phyloP scores from a whole-genome alignment of 2,113 vertebrate genomes.

The Lethenteron reissneri region DNA sequence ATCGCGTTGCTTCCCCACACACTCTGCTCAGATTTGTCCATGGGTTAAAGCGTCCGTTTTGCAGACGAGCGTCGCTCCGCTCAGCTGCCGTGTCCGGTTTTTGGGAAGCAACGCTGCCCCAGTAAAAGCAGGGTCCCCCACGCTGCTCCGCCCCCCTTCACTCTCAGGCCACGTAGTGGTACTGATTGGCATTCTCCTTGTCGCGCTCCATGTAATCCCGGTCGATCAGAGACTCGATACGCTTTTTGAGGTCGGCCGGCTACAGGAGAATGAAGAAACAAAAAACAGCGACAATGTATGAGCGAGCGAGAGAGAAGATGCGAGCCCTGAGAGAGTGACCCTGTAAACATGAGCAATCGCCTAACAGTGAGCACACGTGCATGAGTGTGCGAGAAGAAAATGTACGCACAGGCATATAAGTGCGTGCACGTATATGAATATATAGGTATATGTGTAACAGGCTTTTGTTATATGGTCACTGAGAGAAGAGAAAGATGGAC shows the following conservation, averaged over 20 bases:
- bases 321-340: too few relatives aligned
- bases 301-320: neutral
- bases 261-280: constrained; percentile 22
- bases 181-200: constrained; percentile 84
- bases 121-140: neutral
- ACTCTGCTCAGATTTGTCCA: neutral
- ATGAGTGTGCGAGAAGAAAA: neutral
- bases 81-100: constrained; percentile 8
- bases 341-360: too few relatives aligned
- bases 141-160: neutral
- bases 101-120: neutral
- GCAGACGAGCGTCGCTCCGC: constrained; percentile 15
- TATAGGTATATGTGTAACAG: neutral
- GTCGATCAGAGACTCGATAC: constrained; percentile 88
- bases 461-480: too few relatives aligned
- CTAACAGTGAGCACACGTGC: neutral
- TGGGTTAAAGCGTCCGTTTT: constrained; percentile 11
- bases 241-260: constrained; percentile 87
- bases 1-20: neutral
- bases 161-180: constrained; percentile 78
- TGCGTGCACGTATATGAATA: neutral
- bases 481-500: too few relatives aligned
- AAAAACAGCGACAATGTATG: constrained; percentile 8
- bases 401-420: neutral
- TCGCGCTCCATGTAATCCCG: constrained; percentile 95